Evolutionary conservation across 2,888 invertebrate species (phyloP).

Genomic region (Euzophera pinguis): DNA sequence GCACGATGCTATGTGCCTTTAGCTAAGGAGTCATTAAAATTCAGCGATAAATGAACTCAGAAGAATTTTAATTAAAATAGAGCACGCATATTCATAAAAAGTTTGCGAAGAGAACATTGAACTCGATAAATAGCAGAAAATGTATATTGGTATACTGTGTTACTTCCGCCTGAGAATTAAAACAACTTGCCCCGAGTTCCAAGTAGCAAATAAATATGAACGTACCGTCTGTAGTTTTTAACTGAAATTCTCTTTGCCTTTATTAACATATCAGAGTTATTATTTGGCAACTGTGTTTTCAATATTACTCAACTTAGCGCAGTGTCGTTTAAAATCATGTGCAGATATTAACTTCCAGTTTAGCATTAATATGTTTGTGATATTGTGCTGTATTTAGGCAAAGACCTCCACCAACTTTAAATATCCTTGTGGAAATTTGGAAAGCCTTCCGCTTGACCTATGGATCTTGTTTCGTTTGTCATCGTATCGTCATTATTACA

Average conservation of each 20-base stretch:
- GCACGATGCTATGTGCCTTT: conserved; percentile 18
- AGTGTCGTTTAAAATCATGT: too few species aligned
- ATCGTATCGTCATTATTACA: too few species aligned
- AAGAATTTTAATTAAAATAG: conserved; percentile 44
- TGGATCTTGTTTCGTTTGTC: too few species aligned
- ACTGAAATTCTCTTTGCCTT: conserved; percentile 11
- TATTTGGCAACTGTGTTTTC: conserved; percentile 4
- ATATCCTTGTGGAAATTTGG: too few species aligned
- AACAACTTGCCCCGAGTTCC: conserved; percentile 7
- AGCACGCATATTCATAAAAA: conserved; percentile 40
- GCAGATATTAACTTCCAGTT: too few species aligned
- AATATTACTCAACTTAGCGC: background rate
- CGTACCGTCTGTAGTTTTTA: conserved; percentile 13
- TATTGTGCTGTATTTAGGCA: too few species aligned
- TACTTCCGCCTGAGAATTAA: conserved; percentile 3
- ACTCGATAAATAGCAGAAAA: conserved; percentile 22
- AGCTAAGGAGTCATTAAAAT: conserved; percentile 35
- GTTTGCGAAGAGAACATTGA: conserved; percentile 30
- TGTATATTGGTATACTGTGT: conserved; percentile 4
- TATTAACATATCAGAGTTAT: conserved; percentile 14
- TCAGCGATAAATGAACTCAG: conserved; percentile 29
- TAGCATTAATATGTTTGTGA: too few species aligned
- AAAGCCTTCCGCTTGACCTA: too few species aligned
- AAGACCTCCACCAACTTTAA: too few species aligned
- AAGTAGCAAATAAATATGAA: conserved; percentile 7